Evolutionary conservation across 2,888 invertebrate genomes (phyloP), one percentile per base, ranked within the genome.

Genomic region (Meandrusa payeni): DNA sequence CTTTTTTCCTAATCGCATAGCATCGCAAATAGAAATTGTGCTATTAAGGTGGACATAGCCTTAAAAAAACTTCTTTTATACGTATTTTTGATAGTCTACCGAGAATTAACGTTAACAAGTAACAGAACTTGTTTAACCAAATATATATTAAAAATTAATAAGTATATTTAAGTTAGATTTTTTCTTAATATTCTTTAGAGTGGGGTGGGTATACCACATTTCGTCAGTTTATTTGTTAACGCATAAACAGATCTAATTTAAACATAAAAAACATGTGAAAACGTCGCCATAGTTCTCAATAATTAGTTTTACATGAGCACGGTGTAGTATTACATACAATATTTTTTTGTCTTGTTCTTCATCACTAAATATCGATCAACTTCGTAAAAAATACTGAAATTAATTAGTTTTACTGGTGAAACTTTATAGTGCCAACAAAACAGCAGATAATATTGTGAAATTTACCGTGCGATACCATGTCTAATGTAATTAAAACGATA

Each of bases 201-300:
- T n/a, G n/a, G n/a, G n/a, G n/a, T n/a, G n/a, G n/a, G n/a, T n/a
- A n/a, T n/a, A n/a, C n/a, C n/a, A n/a, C n/a, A n/a, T n/a, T n/a
- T n/a, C n/a, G n/a, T n/a, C n/a, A n/a, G 7, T 15, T 5, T 26
- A 7, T 24, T 12, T 24, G 11, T 23, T 11, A 10, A 27, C n/a
- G 20, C 5, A 27, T 13, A 7, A 15, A 13, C 15, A 5, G 5
- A 19, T 19, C 12, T 19, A 15, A n/a, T 17, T 17, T 23, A n/a
- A 26, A 19, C 27, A 12, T 9, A 26, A 40, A 36, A 24, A 40
- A 40, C 40, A 32, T 40, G 40, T 40, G 40, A 40, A 40, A 26
- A 19, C 2, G 11, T 32, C 37, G 37, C 27, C 32, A 32, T 19
- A 40, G 32, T 32, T 32, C 40, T 6, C 32, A 40, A 40, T 40